phyloP scores from a whole-genome alignment of 2,113 vertebrate species.

The Vidua macroura region DNA sequence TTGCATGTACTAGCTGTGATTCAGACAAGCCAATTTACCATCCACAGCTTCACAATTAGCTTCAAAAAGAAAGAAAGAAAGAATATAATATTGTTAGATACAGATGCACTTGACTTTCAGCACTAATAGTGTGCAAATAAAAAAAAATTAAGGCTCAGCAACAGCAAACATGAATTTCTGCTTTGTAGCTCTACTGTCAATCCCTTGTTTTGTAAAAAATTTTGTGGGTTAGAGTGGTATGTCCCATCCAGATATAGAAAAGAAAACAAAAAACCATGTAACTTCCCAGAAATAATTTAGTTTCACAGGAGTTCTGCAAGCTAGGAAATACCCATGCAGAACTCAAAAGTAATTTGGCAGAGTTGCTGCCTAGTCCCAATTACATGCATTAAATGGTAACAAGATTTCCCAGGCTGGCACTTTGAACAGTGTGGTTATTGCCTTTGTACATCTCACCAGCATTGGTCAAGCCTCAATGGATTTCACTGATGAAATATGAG shows the following conservation, averaged over 20 bases:
- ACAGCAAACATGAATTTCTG: background rate
- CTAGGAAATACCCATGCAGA: background rate
- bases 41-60: background rate
- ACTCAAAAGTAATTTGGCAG: background rate
- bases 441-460: constrained; percentile 5
- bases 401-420: constrained; percentile 6
- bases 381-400: background rate
- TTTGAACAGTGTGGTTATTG: background rate
- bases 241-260: background rate
- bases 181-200: background rate
- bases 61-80: background rate
- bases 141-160: background rate
- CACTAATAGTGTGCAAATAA: background rate
- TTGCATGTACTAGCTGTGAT: background rate
- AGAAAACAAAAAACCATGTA: background rate
- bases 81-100: background rate
- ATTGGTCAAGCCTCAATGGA: background rate
- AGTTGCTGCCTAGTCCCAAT: background rate
- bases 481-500: constrained; percentile 9
- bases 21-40: background rate
- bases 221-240: background rate
- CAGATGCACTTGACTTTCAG: background rate
- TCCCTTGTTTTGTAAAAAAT: background rate
- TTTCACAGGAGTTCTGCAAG: background rate
- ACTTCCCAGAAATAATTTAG: background rate